Evolutionary conservation across 1,140 invertebrate species (phyloP), one percentile per base, ranked within the genome.

Genomic region (Caerostris darwini): DNA sequence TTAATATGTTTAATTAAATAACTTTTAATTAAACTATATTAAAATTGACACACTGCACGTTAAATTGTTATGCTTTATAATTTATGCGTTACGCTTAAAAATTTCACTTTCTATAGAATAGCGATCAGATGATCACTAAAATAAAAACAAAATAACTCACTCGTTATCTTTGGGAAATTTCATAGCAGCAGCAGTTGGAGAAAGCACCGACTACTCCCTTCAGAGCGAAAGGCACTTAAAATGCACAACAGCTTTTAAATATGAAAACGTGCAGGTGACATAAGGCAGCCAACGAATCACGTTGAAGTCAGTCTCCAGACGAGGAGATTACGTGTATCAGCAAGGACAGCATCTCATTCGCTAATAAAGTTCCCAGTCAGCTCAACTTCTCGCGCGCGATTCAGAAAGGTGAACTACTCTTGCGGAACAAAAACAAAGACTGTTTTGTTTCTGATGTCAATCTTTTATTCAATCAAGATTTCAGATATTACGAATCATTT

Each of bases 161-260:
- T 87, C 85, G 59, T 50, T 61, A 34, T 61, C 58, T 61, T 87
- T 50, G 3, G 59, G 58, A 34, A 59, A 64, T 64, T 87, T 87
- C 85, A 87, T 87, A 87, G 53, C 58, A 12, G 50, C 3, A 53
- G 19, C 7, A 7, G 12, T 53, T 19, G 14, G 67, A 17, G n/a
- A 57, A 64, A 17, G 53, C 7, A 88, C 83, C 58, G 53, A 57
- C 54, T 34, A 59, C 83, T 59, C 67, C 64, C 58, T 85, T 77
- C 67, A 10, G 61, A 19, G 19, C 56, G 50, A n/a, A 71, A 14
- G 57, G 14, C 67, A n/a, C 88, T 90, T 77, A 69, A 90, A 71
- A 90, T 90, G 88, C 88, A 57, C 88, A 57, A 87, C 85, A 53
- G 34, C 85, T 87, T 87, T 87, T 61, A 87, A 87, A 61, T 34